Percentiles rank a stretch among this genome's conserved stretches.
These are phyloP conservation scores for Chaetorhynchus papuensis DNA, from an alignment of 2,113 vertebrate species.

Conservation along the genomic window DNA sequence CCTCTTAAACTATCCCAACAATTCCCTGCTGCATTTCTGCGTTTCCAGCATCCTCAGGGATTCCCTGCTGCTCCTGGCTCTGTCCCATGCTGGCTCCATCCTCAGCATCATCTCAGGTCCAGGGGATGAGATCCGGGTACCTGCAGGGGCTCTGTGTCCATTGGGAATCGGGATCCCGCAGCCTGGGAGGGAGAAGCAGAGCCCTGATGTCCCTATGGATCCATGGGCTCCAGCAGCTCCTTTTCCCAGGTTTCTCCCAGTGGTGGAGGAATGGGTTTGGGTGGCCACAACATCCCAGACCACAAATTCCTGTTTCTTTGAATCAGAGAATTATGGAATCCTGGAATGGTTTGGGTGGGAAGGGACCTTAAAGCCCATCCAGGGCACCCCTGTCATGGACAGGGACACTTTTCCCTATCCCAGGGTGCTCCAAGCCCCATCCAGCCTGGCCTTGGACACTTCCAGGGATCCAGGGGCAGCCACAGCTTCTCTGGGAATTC, in stretches of 20 bases:
- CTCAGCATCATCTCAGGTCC: neutral
- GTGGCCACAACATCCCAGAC: fast-evolving
- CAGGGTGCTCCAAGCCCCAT: neutral
- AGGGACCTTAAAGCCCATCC: fast-evolving
- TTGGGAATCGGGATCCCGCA: fast-evolving
- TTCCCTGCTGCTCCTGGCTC: neutral
- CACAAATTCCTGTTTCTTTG: neutral
- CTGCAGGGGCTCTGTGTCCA: too few relatives aligned
- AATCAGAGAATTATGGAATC: neutral
- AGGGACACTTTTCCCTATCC: neutral
- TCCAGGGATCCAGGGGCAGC: neutral
- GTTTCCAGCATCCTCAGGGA: too few relatives aligned
- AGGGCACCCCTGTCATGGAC: too few relatives aligned
- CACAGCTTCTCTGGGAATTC: neutral
- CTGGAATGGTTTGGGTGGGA: neutral
- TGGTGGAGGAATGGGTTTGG: neutral
- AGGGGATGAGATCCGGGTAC: fast-evolving
- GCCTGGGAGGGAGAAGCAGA: fast-evolving
- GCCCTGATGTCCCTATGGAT: too few relatives aligned
- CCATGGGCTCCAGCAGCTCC: fast-evolving
- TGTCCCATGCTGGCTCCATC: neutral
- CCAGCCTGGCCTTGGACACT: neutral
- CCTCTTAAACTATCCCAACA: too few relatives aligned
- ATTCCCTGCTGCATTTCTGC: too few relatives aligned
- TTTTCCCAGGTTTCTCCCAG: neutral